A percentile compares a stretch with the other conserved stretches of the same genome.
Evolutionary conservation across 2,113 vertebrate species (phyloP).

Genomic region (Mellivora capensis): DNA sequence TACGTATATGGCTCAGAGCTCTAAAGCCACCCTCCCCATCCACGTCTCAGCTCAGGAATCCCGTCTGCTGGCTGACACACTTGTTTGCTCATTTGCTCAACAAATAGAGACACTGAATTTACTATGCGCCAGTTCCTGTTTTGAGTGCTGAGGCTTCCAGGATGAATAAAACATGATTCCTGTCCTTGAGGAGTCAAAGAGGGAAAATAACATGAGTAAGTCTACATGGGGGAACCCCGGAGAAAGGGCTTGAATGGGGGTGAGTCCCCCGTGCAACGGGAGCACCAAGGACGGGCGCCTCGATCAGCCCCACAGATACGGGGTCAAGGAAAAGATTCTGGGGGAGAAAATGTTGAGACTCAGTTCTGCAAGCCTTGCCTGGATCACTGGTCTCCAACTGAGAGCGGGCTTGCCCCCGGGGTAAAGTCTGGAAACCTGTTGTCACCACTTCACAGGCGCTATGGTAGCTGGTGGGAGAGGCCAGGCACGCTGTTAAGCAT

Average conservation of each 20-base stretch:
- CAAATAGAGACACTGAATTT: not conserved
- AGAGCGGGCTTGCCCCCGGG: not conserved
- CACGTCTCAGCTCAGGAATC: not conserved
- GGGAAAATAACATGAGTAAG: not conserved
- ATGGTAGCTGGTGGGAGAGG: not conserved
- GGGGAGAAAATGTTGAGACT: not conserved
- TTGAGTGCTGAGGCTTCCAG: not conserved
- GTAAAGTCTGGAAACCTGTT: not conserved
- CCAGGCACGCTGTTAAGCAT: not conserved
- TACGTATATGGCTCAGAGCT: not conserved
- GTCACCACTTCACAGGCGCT: not conserved
- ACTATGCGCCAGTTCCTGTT: not conserved
- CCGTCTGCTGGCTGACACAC: not conserved
- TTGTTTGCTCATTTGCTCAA: conserved; percentile 37
- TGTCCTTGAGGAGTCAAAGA: not conserved
- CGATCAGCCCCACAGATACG: not conserved
- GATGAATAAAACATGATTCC: conserved; percentile 53
- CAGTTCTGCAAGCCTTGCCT: not conserved
- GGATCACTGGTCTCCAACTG: not conserved
- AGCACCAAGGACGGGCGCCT: not conserved
- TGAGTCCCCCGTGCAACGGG: not conserved
- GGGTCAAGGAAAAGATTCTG: not conserved
- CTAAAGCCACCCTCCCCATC: not conserved
- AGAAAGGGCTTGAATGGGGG: not conserved
- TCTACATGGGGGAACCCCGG: not conserved